A percentile compares a stretch with the other conserved stretches of the same genome.
phyloP scores from a whole-genome alignment of 2,113 vertebrate species.

The Manacus vitellinus region DNA sequence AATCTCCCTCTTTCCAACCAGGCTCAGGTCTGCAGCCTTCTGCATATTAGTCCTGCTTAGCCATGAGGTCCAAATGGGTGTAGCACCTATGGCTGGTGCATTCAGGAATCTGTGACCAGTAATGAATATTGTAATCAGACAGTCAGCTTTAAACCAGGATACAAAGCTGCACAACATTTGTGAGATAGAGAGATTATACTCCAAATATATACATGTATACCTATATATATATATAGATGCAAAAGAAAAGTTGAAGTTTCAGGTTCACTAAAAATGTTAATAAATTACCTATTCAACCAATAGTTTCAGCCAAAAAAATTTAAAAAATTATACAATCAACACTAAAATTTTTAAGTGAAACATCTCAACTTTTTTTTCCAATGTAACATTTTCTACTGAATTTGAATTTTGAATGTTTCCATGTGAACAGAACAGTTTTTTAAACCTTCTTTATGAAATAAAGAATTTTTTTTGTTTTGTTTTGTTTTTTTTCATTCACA shows the following conservation, averaged over 20 bases:
- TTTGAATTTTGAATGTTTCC: not conserved
- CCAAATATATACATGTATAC: not conserved
- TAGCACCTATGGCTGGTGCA: not conserved
- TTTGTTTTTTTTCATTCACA: not conserved
- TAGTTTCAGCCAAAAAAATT: not conserved
- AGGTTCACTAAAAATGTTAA: not conserved
- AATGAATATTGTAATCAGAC: not conserved
- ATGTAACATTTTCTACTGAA: not conserved
- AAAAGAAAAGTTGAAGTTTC: not conserved
- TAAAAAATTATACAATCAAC: not conserved
- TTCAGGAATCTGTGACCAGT: not conserved
- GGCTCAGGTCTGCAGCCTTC: not conserved
- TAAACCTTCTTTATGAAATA: not conserved
- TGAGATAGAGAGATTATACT: not conserved
- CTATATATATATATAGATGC: not conserved
- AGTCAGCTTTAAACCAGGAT: not conserved
- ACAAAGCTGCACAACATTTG: not conserved
- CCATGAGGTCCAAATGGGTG: not conserved
- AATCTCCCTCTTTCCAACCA: not conserved
- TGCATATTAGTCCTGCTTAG: not conserved
- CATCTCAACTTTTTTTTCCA: not conserved
- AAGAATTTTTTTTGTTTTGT: not conserved
- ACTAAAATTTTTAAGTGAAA: not conserved
- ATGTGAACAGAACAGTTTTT: not conserved
- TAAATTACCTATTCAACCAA: not conserved